Evolutionary conservation across 53 echinoderm and acorn worm species (phyloP).

Genomic region (Patiria pectinifera): DNA sequence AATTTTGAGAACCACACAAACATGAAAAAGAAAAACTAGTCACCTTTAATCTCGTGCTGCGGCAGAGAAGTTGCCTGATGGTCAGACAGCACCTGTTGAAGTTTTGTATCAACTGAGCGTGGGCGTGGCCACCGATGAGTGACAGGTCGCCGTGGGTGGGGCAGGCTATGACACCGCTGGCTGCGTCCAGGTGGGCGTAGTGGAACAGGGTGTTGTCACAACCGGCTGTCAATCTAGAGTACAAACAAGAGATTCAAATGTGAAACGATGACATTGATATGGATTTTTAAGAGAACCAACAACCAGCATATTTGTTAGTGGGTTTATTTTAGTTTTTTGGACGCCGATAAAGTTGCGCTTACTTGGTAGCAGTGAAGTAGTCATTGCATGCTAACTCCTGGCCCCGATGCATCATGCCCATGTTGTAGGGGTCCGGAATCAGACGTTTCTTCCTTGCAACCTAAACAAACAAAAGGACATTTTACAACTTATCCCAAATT

Average conservation of each 20-base stretch:
- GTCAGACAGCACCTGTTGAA: constrained; percentile 86
- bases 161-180: constrained; percentile 77
- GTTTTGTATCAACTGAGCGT: constrained; percentile 81
- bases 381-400: constrained; percentile 73
- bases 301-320: too few species aligned
- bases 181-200: constrained; percentile 81
- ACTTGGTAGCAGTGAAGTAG: constrained; percentile 96
- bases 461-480: constrained; percentile 38
- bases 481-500: too few species aligned
- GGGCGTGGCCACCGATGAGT: constrained; percentile 78
- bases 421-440: constrained; percentile 95
- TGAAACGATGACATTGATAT: neutral
- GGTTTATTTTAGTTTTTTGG: too few species aligned
- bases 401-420: constrained; percentile 83
- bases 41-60: constrained; percentile 78
- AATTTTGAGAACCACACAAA: neutral
- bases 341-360: constrained; percentile 27
- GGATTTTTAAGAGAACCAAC: too few species aligned
- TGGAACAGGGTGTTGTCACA: constrained; percentile 96
- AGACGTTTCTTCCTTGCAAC: constrained; percentile 81
- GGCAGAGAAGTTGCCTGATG: constrained; percentile 79
- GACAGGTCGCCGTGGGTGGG: constrained; percentile 81
- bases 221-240: constrained; percentile 81
- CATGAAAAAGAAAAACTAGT: neutral
- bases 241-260: neutral